Evolutionary conservation across 2,797 vertebrate genomes (phyloP), one percentile per base, ranked within the genome.

Genomic region (Labeo calbasu): DNA sequence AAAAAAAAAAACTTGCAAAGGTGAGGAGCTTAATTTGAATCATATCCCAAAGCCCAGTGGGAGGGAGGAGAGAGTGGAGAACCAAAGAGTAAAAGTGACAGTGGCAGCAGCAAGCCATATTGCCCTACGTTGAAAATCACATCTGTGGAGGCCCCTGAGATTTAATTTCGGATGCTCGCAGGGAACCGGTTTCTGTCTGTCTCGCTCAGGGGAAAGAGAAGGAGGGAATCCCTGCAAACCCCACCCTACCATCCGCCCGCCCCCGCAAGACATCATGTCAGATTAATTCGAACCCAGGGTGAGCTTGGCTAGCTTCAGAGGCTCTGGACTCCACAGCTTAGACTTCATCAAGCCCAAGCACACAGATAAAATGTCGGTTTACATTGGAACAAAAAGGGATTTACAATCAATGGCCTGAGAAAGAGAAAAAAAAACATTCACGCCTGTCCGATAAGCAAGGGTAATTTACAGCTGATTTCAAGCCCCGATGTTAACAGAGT

Each of bases 1-100:
- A 43, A 51, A 73, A 77, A 68, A 69, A 82, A 83, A 83, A 79
- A 48, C 61, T 69, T 7, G 50, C 66, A 77, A 84, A 72, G 82
- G 66, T 81, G 82, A 73, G 84, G 61, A 69, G 84, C 80, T 83
- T 69, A 83, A 80, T 85, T 81, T 87, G 66, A 85, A 81, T 85
- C 70, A 73, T 71, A 69, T 57, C 76, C 70, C 79, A 65, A 68
- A 75, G 32, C 72, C 84, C 81, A 77, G 53, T 63, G 84, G 83
- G 83, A 83, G 70, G 66, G 13, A 51, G 55, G 71, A 66, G 68
- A 66, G 77, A 63, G 55, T 40, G 66, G 57, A 55, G 61, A 77
- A 61, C 46, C 78, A 78, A 79, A 81, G 32, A 83, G 65, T 68
- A 77, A 78, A 83, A 68, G 81, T 81, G 83, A 85, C 83, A 88